These are phyloP conservation scores for Istiophorus platypterus DNA, from an alignment of 2,113 vertebrate species.

Conservation along the genomic window DNA sequence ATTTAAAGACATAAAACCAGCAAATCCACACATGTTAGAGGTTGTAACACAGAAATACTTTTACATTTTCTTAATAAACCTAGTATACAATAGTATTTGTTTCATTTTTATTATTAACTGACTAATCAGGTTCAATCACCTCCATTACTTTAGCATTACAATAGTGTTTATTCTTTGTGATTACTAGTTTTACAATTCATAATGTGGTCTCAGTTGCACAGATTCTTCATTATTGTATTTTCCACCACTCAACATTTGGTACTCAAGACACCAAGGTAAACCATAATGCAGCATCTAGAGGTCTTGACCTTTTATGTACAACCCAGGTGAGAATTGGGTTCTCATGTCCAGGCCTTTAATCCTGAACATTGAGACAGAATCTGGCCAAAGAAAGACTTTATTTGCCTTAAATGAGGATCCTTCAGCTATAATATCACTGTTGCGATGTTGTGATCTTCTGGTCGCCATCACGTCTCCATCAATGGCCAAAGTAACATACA, in stretches of 20 bases:
- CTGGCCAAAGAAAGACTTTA: neutral
- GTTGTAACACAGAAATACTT: neutral
- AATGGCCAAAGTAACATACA: neutral
- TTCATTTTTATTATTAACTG: too few species aligned
- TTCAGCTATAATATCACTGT: neutral
- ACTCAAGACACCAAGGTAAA: neutral
- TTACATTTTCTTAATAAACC: neutral
- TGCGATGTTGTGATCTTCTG: neutral
- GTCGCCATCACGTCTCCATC: constrained; percentile 1
- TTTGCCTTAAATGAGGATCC: neutral
- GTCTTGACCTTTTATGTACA: neutral
- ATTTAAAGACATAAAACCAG: neutral
- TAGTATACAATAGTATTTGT: too few species aligned
- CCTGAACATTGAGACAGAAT: neutral
- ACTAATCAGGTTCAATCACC: too few species aligned
- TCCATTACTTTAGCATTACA: too few species aligned
- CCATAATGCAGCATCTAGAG: neutral
- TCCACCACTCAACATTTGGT: too few species aligned
- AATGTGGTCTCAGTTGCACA: too few species aligned
- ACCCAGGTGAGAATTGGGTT: neutral
- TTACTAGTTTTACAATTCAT: neutral
- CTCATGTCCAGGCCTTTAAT: neutral
- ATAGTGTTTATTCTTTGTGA: neutral
- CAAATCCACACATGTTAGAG: too few species aligned
- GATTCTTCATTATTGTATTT: too few species aligned